Base-by-base conservation (phyloP, 2,888 invertebrate genomes). In the Laspeyria flexula region DNA sequence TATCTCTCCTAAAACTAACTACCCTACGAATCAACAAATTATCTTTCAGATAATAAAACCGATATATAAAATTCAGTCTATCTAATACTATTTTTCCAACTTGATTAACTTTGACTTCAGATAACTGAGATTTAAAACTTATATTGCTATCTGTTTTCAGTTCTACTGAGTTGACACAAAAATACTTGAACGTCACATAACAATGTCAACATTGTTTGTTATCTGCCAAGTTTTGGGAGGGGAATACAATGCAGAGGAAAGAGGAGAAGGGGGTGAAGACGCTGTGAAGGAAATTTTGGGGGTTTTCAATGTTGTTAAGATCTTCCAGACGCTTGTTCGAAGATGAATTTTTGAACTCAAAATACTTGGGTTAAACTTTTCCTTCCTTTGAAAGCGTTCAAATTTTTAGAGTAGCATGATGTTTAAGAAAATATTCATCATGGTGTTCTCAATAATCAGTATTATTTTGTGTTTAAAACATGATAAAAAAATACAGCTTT, bases 161-260 rank as follows among this genome's bases (percentile, higher is more conserved):
- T 64, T 37, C 51, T 46, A 51, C 50, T 56, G 65, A 69, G 43
- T 65, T 37, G 48, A 58, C 68, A 65, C 52, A 65, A 71, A 68
- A 52, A 71, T 59, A 62, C 56, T 58, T 47, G 40, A 52, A 29
- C 38, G 37, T 52, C 51, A 62, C 54, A 55, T 60, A 56, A 71
- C 68, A 65, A 60, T 71, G 68, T 68, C 65, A 62, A 68, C 58
- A 47, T 44, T 56, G 58, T 65, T 48, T 66, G 71, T 65, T 59
- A 70, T 70, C 58, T 56, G 42, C 48, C 44, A 60, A 70, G 54
- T 59, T 70, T 59, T 13, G 11, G 35, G 31, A 25, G 16, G 30
- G 23, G 12, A 29, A 13, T 13, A 51, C 39, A 47, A 49, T 52
- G 49, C 39, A 38, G 11, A 15, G 6, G 31, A 11, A 13, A 13